Conservation (phyloP, 1,140 invertebrate species). For the Camponotus vicinus region DNA sequence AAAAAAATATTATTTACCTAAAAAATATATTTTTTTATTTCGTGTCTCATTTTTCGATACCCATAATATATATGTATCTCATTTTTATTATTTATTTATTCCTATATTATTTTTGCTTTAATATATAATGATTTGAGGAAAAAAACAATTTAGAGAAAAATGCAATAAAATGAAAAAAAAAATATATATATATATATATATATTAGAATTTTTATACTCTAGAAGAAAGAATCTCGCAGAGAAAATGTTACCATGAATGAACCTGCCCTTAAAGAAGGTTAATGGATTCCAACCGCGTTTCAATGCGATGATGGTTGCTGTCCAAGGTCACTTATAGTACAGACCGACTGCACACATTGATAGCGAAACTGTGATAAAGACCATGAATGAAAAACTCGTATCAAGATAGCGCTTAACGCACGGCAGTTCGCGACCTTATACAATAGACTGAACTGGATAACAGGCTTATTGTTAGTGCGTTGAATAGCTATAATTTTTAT, state of each 20-base stretch:
- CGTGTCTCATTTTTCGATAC: background rate
- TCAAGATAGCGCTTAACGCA: constrained; percentile 3
- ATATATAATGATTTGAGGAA: background rate
- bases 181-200: no score
- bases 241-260: background rate
- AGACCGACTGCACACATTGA: constrained; percentile 3
- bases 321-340: constrained; percentile 40
- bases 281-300: constrained; percentile 18
- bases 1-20: background rate
- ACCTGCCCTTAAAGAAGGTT: background rate
- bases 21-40: background rate
- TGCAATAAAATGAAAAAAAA: background rate
- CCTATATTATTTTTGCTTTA: background rate
- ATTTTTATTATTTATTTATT: constrained; percentile 2
- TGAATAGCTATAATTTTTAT: background rate
- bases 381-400: constrained; percentile 38
- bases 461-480: background rate
- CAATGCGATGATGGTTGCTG: background rate
- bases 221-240: background rate
- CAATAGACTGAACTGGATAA: background rate
- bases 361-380: constrained; percentile 31
- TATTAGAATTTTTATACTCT: background rate
- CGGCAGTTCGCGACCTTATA: background rate
- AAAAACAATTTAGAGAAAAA: background rate
- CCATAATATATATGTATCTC: background rate